Evolutionary conservation across 1,140 invertebrate genomes (phyloP).

Genomic region (Druon quercuslanigerum): DNA sequence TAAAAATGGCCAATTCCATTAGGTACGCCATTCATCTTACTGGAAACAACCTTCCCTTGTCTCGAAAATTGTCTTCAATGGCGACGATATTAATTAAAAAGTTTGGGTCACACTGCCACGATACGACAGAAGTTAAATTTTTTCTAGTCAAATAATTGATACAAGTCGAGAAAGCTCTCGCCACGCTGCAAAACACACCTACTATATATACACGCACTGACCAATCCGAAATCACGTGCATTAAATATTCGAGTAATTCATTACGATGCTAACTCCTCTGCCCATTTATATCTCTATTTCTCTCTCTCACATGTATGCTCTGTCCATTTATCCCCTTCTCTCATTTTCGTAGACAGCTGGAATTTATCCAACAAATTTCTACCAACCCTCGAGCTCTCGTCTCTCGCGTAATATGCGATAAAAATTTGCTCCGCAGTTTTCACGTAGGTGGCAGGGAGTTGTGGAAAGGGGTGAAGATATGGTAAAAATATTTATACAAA

Average conservation of each 20-base stretch:
- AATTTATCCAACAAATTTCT: constrained; percentile 71
- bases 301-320: constrained; percentile 46
- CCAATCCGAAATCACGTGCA: constrained; percentile 65
- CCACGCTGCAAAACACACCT: constrained; percentile 46
- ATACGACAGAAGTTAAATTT: constrained; percentile 49
- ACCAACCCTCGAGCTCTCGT: constrained; percentile 47
- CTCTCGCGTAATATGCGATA: constrained; percentile 64
- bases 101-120: constrained; percentile 64
- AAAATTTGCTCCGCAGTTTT: constrained; percentile 57
- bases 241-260: constrained; percentile 73
- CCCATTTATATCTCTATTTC: constrained; percentile 23
- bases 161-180: constrained; percentile 47
- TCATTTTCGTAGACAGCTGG: constrained; percentile 60
- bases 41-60: background rate
- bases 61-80: background rate
- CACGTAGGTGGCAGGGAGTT: background rate
- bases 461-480: constrained; percentile 2
- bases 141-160: constrained; percentile 64
- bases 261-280: constrained; percentile 65
- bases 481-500: constrained; percentile 53
- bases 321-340: constrained; percentile 21
- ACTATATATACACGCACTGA: constrained; percentile 50
- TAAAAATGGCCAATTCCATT: constrained; percentile 36
- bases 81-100: constrained; percentile 68
- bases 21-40: background rate